Evolutionary conservation across 2,888 invertebrate genomes (phyloP).

Genomic region (Thumatha senex): DNA sequence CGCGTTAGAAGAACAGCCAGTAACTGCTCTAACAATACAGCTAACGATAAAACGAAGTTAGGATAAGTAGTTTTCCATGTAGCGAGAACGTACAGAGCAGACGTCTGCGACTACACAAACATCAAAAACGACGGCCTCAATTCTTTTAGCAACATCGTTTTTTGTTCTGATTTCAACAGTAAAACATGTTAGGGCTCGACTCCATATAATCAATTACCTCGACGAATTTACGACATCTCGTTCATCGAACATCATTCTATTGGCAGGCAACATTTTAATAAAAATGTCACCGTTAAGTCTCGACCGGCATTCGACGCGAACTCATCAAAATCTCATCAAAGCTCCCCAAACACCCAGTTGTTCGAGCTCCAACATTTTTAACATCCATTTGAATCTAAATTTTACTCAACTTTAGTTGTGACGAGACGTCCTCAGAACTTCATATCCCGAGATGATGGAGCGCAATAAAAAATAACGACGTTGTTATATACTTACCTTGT

Average conservation of each 20-base stretch:
- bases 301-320: slow-evolving; percentile 37
- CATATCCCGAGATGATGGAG: slow-evolving; percentile 51
- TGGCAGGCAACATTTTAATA: slow-evolving; percentile 62
- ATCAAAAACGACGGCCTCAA: slow-evolving; percentile 32
- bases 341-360: slow-evolving; percentile 55
- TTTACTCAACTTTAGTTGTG: slow-evolving; percentile 58
- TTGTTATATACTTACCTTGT: slow-evolving; percentile 43
- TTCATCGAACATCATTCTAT: slow-evolving; percentile 55
- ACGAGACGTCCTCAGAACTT: slow-evolving; percentile 52
- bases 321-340: slow-evolving; percentile 76
- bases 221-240: slow-evolving; percentile 58
- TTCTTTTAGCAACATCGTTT: slow-evolving; percentile 46
- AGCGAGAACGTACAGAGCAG: slow-evolving; percentile 43
- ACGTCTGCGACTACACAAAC: slow-evolving; percentile 54
- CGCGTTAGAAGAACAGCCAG: slow-evolving; percentile 53
- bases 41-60: slow-evolving; percentile 75
- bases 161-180: slow-evolving; percentile 45
- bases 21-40: slow-evolving; percentile 67
- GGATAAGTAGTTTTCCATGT: slow-evolving; percentile 81
- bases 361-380: slow-evolving; percentile 59
- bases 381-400: slow-evolving; percentile 71
- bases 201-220: slow-evolving; percentile 54
- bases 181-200: slow-evolving; percentile 43
- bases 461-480: slow-evolving; percentile 61
- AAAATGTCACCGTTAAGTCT: slow-evolving; percentile 54